Percentiles rank a stretch among this genome's conserved stretches.
Conservation (phyloP, 2,888 invertebrate genomes). For the Lochmaea crataegi region DNA sequence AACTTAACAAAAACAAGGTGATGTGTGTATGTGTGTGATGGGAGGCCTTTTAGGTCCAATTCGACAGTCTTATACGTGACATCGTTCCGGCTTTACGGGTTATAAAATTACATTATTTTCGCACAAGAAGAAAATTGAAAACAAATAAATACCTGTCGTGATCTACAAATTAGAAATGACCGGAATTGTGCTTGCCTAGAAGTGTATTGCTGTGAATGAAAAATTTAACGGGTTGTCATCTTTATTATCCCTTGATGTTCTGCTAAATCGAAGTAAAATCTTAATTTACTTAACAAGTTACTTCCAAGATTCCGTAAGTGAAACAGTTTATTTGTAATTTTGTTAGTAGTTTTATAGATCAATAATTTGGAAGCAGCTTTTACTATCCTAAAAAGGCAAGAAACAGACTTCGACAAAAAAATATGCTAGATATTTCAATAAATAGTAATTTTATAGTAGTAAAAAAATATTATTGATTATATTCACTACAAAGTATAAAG, state of each 20-base stretch:
- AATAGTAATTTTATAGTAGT: no score
- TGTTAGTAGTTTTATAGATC: neutral
- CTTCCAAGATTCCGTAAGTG: neutral
- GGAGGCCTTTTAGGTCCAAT: slow-evolving; percentile 31
- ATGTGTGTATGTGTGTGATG: slow-evolving; percentile 28
- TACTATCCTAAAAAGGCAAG: no score
- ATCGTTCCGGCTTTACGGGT: slow-evolving; percentile 31
- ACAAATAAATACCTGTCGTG: neutral
- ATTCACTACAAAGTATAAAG: no score
- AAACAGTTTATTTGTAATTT: neutral
- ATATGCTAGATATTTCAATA: no score
- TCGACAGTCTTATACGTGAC: slow-evolving; percentile 49
- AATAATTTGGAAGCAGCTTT: no score
- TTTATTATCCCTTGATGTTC: neutral
- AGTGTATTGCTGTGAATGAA: neutral
- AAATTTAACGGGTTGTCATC: neutral
- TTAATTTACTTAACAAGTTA: neutral
- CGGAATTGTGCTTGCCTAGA: neutral
- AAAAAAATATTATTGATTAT: no score
- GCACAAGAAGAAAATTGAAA: neutral
- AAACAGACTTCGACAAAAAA: no score
- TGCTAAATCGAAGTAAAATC: neutral
- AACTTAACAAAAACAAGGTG: slow-evolving; percentile 59
- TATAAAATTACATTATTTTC: neutral
- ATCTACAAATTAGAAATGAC: neutral